Percentiles rank a stretch among this genome's conserved stretches.
These are phyloP conservation scores for Oncorhynchus clarkii DNA, from an alignment of 2,113 vertebrate species.

Conservation along the genomic window DNA sequence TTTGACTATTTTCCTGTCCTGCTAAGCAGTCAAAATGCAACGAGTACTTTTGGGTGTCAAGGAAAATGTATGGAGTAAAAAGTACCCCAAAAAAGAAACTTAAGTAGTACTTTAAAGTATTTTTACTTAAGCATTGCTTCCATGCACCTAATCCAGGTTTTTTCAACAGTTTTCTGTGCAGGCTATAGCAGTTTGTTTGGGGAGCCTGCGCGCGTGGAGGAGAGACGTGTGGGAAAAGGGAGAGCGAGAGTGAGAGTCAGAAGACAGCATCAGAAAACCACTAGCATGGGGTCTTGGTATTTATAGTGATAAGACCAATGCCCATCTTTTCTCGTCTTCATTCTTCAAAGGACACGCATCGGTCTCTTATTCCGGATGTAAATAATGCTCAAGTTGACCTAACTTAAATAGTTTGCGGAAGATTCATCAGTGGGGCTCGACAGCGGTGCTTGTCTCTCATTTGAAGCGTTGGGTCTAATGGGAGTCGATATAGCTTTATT, in stretches of 20 bases:
- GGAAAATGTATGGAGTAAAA: no score
- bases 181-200: no score
- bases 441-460: slow-evolving; percentile 1
- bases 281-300: slow-evolving; percentile 39
- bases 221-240: slow-evolving; percentile 12
- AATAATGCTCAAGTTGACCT: slow-evolving; percentile 24
- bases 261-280: slow-evolving; percentile 9
- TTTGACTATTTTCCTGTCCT: no score
- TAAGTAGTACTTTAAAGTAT: no score
- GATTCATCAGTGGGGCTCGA: slow-evolving; percentile 27
- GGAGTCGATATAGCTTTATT: slow-evolving; percentile 33
- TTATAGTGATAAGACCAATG: slow-evolving; percentile 14
- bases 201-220: slow-evolving; percentile 29
- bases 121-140: no score
- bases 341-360: not conserved
- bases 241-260: slow-evolving; percentile 28
- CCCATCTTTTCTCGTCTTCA: slow-evolving; percentile 4
- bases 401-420: not conserved
- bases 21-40: no score
- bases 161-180: no score
- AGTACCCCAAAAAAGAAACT: no score
- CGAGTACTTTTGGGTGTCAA: no score
- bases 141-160: no score
- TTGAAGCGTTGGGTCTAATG: slow-evolving; percentile 39
- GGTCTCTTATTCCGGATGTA: slow-evolving; percentile 3